Evolutionary conservation across 2,113 vertebrate genomes (phyloP).

Genomic region (Nibea albiflora): DNA sequence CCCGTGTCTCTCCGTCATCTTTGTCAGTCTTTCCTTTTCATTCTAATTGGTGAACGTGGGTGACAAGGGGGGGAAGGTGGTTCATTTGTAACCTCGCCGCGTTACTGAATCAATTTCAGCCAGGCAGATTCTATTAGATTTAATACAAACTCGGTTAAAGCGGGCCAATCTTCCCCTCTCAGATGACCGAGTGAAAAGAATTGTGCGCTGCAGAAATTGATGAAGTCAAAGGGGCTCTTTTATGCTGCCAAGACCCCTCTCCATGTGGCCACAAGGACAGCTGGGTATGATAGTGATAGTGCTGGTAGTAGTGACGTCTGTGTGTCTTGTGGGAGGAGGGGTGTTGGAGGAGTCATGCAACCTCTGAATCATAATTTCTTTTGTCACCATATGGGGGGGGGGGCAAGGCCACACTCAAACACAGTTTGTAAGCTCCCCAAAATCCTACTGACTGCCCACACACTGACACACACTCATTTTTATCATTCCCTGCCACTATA

Average conservation of each 20-base stretch:
- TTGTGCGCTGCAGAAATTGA: constrained; percentile 58
- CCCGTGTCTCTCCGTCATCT: constrained; percentile 1
- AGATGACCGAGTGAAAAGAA: constrained; percentile 60
- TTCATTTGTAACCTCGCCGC: constrained; percentile 73
- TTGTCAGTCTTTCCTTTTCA: constrained; percentile 14
- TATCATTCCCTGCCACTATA: constrained; percentile 42
- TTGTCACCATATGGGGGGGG: constrained; percentile 65
- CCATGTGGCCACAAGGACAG: constrained; percentile 69
- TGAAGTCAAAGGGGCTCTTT: constrained; percentile 69
- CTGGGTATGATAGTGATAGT: constrained; percentile 52
- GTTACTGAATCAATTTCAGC: constrained; percentile 72
- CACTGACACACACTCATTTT: constrained; percentile 27
- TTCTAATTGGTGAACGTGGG: constrained; percentile 31
- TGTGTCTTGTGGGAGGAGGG: constrained; percentile 37
- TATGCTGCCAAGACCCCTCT: constrained; percentile 65
- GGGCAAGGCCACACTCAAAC: constrained; percentile 21
- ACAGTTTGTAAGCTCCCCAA: constrained; percentile 15
- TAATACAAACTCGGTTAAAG: constrained; percentile 75
- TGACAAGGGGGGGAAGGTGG: constrained; percentile 13
- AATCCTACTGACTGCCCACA: constrained; percentile 17
- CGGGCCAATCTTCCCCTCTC: constrained; percentile 63
- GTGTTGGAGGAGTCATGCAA: constrained; percentile 55
- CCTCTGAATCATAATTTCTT: constrained; percentile 68
- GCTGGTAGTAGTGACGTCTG: constrained; percentile 14
- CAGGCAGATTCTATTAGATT: constrained; percentile 77